Conservation (phyloP, 2,888 invertebrate species). For the Leptopterna dolabrata region DNA sequence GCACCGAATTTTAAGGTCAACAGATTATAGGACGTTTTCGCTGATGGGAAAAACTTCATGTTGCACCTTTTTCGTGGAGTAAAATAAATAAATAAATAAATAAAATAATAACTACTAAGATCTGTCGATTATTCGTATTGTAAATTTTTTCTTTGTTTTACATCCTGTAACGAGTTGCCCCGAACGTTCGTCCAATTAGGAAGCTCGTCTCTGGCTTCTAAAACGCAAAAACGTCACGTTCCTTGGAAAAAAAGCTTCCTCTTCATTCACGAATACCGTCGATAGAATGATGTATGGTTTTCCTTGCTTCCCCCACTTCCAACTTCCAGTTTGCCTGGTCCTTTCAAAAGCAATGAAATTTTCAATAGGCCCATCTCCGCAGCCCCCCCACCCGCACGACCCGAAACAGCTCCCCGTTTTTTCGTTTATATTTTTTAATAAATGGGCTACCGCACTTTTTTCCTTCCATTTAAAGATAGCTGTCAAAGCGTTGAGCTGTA, state of each 20-base stretch:
- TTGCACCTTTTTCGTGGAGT: too few species aligned
- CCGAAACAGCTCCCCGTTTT: neutral
- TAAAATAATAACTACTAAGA: too few species aligned
- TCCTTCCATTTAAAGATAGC: neutral
- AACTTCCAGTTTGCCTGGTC: neutral
- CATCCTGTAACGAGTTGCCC: neutral
- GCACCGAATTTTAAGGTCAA: too few species aligned
- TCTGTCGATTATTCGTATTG: too few species aligned
- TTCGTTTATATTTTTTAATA: neutral
- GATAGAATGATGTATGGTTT: conserved; percentile 1
- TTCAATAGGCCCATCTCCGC: conserved; percentile 26
- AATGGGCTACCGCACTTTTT: neutral
- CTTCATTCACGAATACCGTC: neutral
- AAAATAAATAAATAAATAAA: too few species aligned
- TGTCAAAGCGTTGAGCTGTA: neutral
- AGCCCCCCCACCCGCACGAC: neutral
- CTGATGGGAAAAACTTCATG: too few species aligned
- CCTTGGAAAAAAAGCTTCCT: neutral
- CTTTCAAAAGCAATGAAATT: conserved; percentile 20
- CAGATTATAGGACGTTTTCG: too few species aligned
- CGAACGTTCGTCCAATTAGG: neutral
- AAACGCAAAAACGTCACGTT: neutral
- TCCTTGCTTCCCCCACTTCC: neutral
- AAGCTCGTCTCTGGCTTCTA: neutral
- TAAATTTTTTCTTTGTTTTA: neutral